Evolutionary conservation across 2,113 vertebrate species (phyloP).

Genomic region (Hippolais icterina): DNA sequence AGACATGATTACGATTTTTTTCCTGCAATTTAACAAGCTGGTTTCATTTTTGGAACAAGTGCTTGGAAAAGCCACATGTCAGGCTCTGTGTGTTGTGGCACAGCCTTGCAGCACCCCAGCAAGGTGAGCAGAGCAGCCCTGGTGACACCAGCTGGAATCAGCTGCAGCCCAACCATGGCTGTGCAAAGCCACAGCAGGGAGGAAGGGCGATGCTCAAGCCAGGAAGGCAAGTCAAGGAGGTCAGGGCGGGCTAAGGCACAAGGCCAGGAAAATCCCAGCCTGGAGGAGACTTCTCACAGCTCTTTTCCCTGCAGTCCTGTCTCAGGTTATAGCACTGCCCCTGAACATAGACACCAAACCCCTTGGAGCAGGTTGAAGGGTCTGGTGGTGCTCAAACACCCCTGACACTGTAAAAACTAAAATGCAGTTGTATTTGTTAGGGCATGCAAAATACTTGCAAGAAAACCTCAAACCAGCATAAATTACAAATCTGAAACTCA

Average conservation of each 20-base stretch:
- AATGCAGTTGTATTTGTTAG: neutral
- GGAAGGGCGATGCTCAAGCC: neutral
- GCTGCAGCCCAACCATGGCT: fast-evolving
- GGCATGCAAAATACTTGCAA: neutral
- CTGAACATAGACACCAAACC: neutral
- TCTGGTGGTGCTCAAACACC: neutral
- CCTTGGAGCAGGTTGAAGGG: neutral
- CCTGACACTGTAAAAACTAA: neutral
- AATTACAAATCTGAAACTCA: neutral
- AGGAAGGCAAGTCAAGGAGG: neutral
- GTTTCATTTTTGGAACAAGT: neutral
- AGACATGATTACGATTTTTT: neutral
- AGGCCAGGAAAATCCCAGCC: neutral
- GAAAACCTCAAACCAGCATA: neutral
- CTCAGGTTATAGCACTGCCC: neutral
- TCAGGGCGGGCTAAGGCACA: neutral
- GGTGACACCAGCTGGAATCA: neutral
- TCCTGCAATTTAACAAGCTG: neutral
- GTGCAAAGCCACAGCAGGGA: neutral
- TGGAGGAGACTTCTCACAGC: neutral
- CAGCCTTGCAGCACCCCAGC: neutral
- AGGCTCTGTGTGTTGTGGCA: neutral
- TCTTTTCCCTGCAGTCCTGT: neutral
- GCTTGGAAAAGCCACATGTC: neutral
- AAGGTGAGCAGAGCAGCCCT: neutral